These are phyloP conservation scores for Drosophila borborema DNA, from an alignment of 2,888 invertebrate genomes.

Conservation along the genomic window DNA sequence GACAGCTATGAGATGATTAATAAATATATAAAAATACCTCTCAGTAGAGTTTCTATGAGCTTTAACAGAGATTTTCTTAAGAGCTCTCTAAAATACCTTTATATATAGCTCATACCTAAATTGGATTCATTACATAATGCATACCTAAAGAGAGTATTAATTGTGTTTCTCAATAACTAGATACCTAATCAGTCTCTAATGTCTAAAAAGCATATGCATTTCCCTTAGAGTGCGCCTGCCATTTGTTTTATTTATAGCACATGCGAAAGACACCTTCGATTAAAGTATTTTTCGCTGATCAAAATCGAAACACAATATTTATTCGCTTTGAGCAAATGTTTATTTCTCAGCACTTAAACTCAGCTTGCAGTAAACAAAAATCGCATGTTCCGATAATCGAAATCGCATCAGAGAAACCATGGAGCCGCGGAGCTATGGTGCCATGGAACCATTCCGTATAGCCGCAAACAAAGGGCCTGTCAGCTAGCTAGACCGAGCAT, in stretches of 20 bases:
- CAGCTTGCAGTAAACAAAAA: slow-evolving; percentile 49
- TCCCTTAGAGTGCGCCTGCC: not conserved
- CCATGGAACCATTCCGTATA: slow-evolving; percentile 18
- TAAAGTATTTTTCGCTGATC: not conserved
- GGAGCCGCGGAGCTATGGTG: slow-evolving; percentile 16
- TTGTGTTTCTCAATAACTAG: not conserved
- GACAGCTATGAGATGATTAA: not conserved
- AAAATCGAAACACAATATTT: slow-evolving; percentile 42
- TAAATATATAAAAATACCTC: too few relatives aligned
- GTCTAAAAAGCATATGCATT: not conserved
- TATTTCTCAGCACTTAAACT: slow-evolving; percentile 62
- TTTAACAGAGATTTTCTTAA: too few relatives aligned
- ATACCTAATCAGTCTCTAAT: not conserved
- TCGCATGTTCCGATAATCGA: slow-evolving; percentile 64
- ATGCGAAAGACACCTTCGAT: not conserved
- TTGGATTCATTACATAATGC: too few relatives aligned
- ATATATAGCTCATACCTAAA: too few relatives aligned
- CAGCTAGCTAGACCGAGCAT: slow-evolving; percentile 20
- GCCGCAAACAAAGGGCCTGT: slow-evolving; percentile 66
- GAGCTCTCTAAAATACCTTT: too few relatives aligned
- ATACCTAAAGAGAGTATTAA: not conserved
- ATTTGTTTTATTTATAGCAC: slow-evolving; percentile 3
- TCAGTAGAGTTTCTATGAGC: too few relatives aligned
- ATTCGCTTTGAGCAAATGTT: slow-evolving; percentile 62
- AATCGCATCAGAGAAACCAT: slow-evolving; percentile 52